phyloP scores from a whole-genome alignment of 2,113 vertebrate species.

The Epinephelus cyanopodus region DNA sequence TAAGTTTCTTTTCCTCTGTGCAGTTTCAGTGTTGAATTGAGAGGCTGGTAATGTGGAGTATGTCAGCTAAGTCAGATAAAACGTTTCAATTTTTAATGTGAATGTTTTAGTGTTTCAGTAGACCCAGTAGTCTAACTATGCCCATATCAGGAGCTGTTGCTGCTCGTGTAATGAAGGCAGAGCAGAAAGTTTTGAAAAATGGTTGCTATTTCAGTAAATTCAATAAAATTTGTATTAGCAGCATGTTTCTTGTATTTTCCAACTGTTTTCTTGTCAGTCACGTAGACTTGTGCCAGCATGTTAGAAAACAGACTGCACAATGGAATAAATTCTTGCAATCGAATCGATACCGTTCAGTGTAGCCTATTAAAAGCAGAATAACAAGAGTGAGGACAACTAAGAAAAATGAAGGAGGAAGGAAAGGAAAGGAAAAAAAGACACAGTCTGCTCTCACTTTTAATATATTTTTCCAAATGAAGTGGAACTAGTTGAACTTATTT shows the following conservation, averaged over 20 bases:
- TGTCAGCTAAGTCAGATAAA: not conserved
- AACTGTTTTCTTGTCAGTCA: not conserved
- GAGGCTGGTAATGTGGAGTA: not conserved
- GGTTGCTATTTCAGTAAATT: not conserved
- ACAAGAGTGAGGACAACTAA: not conserved
- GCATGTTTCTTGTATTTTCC: not conserved
- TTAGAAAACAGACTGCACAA: constrained; percentile 5
- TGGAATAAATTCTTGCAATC: not conserved
- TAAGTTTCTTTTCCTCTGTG: constrained; percentile 6
- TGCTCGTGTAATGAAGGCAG: not conserved
- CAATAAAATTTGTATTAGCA: not conserved
- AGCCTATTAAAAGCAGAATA: constrained; percentile 6
- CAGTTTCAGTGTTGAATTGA: not conserved
- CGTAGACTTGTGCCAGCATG: not conserved
- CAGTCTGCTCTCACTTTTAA: not conserved
- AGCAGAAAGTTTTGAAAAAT: not conserved
- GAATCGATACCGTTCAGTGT: not conserved
- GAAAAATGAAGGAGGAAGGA: not conserved
- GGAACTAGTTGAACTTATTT: constrained; percentile 1
- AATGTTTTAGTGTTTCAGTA: not conserved
- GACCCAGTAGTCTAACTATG: not conserved
- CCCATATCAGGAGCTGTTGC: not conserved
- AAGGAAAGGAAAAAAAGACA: not conserved
- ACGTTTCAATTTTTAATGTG: not conserved
- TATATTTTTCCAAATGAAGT: not conserved